A percentile compares a stretch with the other conserved stretches of the same genome.
Conservation (phyloP, 2,113 vertebrate genomes). For the Lophochroa leadbeateri region DNA sequence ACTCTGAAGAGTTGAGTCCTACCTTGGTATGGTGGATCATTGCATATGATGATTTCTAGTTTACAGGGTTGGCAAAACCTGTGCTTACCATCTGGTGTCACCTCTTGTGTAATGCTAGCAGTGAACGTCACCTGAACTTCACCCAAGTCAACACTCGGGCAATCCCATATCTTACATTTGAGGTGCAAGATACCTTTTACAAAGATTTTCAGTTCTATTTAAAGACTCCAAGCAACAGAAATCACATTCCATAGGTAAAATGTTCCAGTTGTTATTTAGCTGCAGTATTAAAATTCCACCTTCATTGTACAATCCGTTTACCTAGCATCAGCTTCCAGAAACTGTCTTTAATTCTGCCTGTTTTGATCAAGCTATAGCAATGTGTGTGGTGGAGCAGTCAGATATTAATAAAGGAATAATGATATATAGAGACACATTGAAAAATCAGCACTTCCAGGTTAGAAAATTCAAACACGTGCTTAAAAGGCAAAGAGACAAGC, state of each 20-base stretch:
- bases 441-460: background rate
- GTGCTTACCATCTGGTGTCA: background rate
- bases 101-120: background rate
- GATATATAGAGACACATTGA: background rate
- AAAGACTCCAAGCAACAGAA: background rate
- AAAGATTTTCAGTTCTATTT: background rate
- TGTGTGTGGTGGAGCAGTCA: background rate
- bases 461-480: background rate
- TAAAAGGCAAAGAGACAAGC: slow-evolving; percentile 2
- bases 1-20: slow-evolving; percentile 7
- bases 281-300: background rate
- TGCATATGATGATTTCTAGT: background rate
- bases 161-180: background rate
- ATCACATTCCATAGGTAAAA: background rate
- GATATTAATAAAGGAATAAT: background rate
- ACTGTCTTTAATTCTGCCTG: background rate
- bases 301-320: background rate
- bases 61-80: background rate
- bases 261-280: background rate
- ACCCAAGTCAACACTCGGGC: background rate
- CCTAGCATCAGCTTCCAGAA: background rate
- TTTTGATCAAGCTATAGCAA: slow-evolving; percentile 9
- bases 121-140: background rate
- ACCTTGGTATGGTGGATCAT: background rate
- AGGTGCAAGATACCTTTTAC: background rate